phyloP scores from a whole-genome alignment of 1,140 invertebrate species.

The Caenorhabditis brenneri region DNA sequence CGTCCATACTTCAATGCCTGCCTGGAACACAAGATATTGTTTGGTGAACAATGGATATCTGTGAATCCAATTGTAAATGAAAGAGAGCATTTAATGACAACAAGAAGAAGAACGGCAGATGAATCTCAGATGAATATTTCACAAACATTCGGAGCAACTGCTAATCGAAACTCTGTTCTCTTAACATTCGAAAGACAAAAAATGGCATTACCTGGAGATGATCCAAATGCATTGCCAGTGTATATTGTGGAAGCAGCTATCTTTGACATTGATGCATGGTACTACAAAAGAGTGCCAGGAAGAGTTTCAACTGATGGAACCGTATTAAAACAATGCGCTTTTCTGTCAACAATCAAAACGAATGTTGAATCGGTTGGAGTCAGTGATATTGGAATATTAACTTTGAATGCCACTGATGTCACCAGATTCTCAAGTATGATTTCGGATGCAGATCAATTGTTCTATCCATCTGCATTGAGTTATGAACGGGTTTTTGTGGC shows the following conservation, averaged over 20 bases:
- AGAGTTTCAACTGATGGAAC: conserved; percentile 9
- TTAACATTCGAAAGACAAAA: conserved; percentile 7
- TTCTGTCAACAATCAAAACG: neutral
- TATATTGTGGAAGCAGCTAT: conserved; percentile 11
- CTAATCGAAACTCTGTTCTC: neutral
- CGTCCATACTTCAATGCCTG: neutral
- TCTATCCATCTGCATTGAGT: conserved; percentile 10
- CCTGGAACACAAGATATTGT: neutral
- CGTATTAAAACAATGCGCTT: neutral
- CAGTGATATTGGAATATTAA: conserved; percentile 5
- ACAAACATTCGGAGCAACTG: neutral
- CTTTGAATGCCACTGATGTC: neutral
- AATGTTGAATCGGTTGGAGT: neutral
- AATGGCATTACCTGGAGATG: neutral
- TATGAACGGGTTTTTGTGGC: conserved; percentile 11
- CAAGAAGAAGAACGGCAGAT: neutral
- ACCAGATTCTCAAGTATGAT: neutral
- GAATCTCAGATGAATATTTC: neutral
- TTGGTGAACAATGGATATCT: conserved; percentile 1
- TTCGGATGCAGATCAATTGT: conserved; percentile 18
- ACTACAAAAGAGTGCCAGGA: conserved; percentile 27
- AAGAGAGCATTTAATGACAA: neutral
- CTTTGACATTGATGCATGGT: conserved; percentile 22
- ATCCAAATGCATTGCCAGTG: neutral
- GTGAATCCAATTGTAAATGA: conserved; percentile 21